A percentile compares a stretch with the other conserved stretches of the same genome.
phyloP scores from a whole-genome alignment of 1,140 invertebrate genomes.

The Drosophila busckii region DNA sequence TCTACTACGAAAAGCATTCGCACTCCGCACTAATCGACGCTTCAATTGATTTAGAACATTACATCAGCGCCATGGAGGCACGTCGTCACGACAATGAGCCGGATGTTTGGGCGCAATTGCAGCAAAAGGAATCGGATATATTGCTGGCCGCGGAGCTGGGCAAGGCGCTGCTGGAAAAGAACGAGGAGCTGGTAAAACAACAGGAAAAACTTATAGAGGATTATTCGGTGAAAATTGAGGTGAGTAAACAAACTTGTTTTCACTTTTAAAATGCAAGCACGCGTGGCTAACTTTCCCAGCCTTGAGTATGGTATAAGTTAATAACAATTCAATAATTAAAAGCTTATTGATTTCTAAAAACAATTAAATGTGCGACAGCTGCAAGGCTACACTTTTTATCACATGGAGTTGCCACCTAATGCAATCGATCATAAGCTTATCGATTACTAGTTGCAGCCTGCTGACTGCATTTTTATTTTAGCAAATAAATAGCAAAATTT shows the following conservation, averaged over 20 bases:
- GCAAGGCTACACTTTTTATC: no score
- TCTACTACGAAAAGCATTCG: conserved; percentile 48
- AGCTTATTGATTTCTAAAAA: conserved; percentile 55
- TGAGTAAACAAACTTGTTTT: conserved; percentile 79
- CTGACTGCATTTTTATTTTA: no score
- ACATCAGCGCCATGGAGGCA: conserved; percentile 81
- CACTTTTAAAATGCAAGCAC: conserved; percentile 9
- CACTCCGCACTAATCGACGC: conserved; percentile 59
- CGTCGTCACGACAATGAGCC: conserved; percentile 79
- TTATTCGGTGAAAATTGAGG: conserved; percentile 95
- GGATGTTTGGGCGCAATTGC: conserved; percentile 90
- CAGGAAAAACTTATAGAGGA: conserved; percentile 92
- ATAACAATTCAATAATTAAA: conserved; percentile 41
- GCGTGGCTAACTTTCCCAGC: conserved; percentile 41
- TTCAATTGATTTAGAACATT: conserved; percentile 80
- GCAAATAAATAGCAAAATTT: no score
- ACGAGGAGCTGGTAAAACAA: conserved; percentile 92
- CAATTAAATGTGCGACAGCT: no score
- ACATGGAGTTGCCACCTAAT: no score
- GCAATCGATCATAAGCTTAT: no score
- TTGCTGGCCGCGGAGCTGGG: conserved; percentile 95
- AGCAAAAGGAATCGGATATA: conserved; percentile 95
- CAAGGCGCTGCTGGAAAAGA: conserved; percentile 95
- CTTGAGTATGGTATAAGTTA: no score
- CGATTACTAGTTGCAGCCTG: no score